A percentile compares a stretch with the other conserved stretches of the same genome.
These are phyloP conservation scores for Lutraria rhynchaena DNA, from an alignment of 1,140 invertebrate genomes.

Conservation along the genomic window DNA sequence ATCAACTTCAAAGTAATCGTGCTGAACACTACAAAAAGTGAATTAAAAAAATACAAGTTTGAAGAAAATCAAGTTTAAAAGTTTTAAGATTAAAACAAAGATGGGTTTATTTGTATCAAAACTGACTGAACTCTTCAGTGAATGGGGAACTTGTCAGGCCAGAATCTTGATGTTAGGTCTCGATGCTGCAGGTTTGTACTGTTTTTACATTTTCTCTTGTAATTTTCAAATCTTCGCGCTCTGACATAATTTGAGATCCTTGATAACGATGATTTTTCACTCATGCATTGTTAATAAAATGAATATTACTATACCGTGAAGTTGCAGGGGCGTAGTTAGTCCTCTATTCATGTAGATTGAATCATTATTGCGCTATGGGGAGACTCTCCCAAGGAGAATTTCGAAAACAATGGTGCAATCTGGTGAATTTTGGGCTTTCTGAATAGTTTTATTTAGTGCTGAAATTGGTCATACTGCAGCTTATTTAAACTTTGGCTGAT, in stretches of 20 bases:
- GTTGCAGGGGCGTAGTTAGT: neutral
- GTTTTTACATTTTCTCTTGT: conserved; percentile 90
- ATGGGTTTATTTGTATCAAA: conserved; percentile 54
- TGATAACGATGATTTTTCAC: neutral
- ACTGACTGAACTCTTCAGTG: conserved; percentile 25
- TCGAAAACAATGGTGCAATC: no score
- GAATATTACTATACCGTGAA: neutral
- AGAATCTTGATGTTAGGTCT: conserved; percentile 80
- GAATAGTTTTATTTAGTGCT: no score
- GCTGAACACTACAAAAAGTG: neutral
- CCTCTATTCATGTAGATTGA: no score
- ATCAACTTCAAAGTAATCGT: neutral
- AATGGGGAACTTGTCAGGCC: conserved; percentile 60
- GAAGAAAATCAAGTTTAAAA: neutral
- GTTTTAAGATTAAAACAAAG: neutral
- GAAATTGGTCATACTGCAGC: neutral
- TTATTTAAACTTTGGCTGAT: neutral
- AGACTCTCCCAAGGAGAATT: no score
- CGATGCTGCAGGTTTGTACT: conserved; percentile 77
- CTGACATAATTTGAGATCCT: neutral
- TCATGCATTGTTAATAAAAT: neutral
- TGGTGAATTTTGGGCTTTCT: no score
- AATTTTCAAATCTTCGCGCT: conserved; percentile 89
- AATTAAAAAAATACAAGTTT: neutral
- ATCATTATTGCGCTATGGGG: no score